phyloP scores from a whole-genome alignment of 1,140 invertebrate species.

The Cotesia chilonis region DNA sequence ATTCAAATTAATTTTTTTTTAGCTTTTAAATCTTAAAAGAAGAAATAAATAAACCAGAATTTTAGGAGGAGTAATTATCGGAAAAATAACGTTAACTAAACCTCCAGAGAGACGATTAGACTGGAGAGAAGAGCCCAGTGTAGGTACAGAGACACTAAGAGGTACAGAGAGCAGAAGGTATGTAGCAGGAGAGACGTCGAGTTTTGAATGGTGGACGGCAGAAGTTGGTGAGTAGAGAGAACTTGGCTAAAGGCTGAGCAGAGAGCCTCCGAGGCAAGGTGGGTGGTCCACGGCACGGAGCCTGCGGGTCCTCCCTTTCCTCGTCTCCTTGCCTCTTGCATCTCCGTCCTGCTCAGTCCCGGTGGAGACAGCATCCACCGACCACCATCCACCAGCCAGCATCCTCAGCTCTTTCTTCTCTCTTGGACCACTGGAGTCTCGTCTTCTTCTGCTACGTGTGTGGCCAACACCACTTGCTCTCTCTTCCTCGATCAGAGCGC shows the following conservation, averaged over 20 bases:
- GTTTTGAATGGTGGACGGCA: not conserved
- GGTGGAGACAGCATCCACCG: constrained; percentile 18
- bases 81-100: not conserved
- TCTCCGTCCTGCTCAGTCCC: constrained; percentile 8
- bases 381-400: not conserved
- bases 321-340: constrained; percentile 20
- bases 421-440: constrained; percentile 36
- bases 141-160: too few relatives aligned
- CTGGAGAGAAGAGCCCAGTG: not conserved
- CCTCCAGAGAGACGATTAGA: constrained; percentile 11
- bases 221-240: too few relatives aligned
- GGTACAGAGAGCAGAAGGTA: too few relatives aligned
- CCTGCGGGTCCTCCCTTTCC: constrained; percentile 43
- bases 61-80: not conserved
- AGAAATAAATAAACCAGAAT: not conserved
- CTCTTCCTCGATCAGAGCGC: constrained; percentile 12
- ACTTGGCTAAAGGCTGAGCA: not conserved
- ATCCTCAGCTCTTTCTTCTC: not conserved
- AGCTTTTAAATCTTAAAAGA: too few relatives aligned
- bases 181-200: constrained; percentile 6
- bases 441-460: constrained; percentile 46
- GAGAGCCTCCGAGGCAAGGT: constrained; percentile 40
- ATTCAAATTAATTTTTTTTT: too few relatives aligned
- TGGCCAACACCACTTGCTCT: constrained; percentile 42
- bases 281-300: constrained; percentile 44